Conservation (phyloP, 2,797 vertebrate species). For the Tenualosa thibaudeaui region DNA sequence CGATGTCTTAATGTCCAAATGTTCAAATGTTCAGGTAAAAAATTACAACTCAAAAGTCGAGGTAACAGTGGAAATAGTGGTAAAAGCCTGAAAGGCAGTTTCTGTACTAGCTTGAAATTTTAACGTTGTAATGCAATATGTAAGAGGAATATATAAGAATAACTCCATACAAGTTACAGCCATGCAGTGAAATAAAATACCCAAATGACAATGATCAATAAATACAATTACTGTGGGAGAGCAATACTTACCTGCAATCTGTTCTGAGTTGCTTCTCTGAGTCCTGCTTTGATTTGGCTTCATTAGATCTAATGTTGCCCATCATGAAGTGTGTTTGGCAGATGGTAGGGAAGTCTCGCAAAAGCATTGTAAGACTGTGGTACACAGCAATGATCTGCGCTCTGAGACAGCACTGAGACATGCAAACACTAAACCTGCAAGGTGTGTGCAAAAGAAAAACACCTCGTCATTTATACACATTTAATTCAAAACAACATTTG, state of each 20-base stretch:
- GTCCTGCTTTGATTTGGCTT: conserved; percentile 52
- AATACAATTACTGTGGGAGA: neutral
- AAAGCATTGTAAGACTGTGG: conserved; percentile 65
- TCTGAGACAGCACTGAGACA: conserved; percentile 66
- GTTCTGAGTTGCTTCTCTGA: conserved; percentile 54
- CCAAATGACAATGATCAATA: neutral
- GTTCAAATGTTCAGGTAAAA: no score
- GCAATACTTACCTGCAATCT: conserved; percentile 64
- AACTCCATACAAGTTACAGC: neutral
- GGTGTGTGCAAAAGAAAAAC: neutral
- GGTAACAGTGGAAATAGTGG: neutral
- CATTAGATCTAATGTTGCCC: conserved; percentile 47
- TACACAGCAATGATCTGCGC: conserved; percentile 70
- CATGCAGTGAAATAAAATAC: neutral
- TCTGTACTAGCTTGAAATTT: neutral
- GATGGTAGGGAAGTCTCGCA: conserved; percentile 67
- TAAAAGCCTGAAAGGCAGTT: neutral
- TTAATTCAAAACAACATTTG: neutral
- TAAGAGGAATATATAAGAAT: neutral
- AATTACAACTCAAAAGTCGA: neutral
- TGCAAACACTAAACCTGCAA: conserved; percentile 63
- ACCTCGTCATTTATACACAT: neutral
- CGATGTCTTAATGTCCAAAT: neutral
- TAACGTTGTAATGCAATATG: neutral
- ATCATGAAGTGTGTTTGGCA: conserved; percentile 70